Evolutionary conservation across 2,888 invertebrate genomes (phyloP).

Genomic region (Conchocele bisecta): DNA sequence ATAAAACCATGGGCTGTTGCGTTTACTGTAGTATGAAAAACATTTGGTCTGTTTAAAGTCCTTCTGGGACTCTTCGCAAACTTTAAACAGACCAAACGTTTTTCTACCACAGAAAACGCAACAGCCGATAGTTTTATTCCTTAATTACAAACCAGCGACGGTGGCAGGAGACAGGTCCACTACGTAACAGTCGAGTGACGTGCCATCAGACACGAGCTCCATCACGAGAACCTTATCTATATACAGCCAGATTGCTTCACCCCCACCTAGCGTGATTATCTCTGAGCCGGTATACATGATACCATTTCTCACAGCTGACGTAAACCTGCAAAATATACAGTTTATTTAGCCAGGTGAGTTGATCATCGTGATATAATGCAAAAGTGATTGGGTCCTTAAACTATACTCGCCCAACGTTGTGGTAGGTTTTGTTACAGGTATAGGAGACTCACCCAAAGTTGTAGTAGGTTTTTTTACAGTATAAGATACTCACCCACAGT

Average conservation of each 20-base stretch:
- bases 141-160: slow-evolving; percentile 32
- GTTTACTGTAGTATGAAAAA: too few species aligned
- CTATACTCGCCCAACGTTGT: too few species aligned
- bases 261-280: slow-evolving; percentile 70
- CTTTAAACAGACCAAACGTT: too few species aligned
- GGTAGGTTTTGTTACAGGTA: too few species aligned
- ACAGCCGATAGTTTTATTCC: background rate
- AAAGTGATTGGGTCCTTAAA: background rate
- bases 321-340: slow-evolving; percentile 61
- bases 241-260: slow-evolving; percentile 77
- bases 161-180: slow-evolving; percentile 59
- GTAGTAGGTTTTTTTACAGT: too few species aligned
- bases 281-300: slow-evolving; percentile 69
- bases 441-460: too few species aligned
- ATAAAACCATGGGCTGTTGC: too few species aligned
- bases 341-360: background rate
- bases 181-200: slow-evolving; percentile 54
- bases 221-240: slow-evolving; percentile 68
- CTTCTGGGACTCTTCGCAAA: too few species aligned
- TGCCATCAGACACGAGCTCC: slow-evolving; percentile 59
- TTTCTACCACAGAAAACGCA: too few species aligned
- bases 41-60: too few species aligned
- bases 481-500: background rate
- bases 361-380: too few species aligned
- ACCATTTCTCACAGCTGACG: slow-evolving; percentile 67